Conservation (phyloP, 2,888 invertebrate genomes). For the Pseudanteris insignis region DNA sequence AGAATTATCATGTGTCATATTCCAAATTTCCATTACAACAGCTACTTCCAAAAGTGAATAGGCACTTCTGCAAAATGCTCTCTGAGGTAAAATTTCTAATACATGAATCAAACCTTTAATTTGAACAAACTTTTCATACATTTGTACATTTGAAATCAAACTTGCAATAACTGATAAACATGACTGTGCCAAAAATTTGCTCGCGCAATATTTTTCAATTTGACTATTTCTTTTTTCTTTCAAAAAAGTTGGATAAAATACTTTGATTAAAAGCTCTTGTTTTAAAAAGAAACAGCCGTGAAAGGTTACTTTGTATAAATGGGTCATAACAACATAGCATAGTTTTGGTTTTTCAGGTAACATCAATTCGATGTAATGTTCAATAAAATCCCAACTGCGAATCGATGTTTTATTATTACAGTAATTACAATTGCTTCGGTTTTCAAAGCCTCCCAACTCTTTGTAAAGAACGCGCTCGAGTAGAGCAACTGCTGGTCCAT, state of each 20-base stretch:
- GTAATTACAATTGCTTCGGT: constrained; percentile 62
- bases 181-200: constrained; percentile 71
- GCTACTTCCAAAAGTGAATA: constrained; percentile 73
- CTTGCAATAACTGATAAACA: constrained; percentile 72
- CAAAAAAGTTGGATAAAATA: constrained; percentile 72
- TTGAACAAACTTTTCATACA: constrained; percentile 72
- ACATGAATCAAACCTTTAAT: constrained; percentile 71
- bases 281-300: constrained; percentile 70
- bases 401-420: constrained; percentile 53
- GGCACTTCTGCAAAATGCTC: constrained; percentile 71
- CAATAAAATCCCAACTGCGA: constrained; percentile 70
- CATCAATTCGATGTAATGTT: constrained; percentile 71
- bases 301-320: constrained; percentile 71
- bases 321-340: constrained; percentile 70
- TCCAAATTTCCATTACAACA: constrained; percentile 71
- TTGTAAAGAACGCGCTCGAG: constrained; percentile 72
- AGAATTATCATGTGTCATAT: constrained; percentile 59
- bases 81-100: constrained; percentile 68
- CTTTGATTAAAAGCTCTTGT: constrained; percentile 70
- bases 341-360: constrained; percentile 69
- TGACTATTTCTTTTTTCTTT: constrained; percentile 68
- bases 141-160: constrained; percentile 69
- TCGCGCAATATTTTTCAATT: constrained; percentile 64
- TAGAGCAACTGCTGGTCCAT: constrained; percentile 67
- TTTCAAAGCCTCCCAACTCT: constrained; percentile 69